Base-by-base conservation (phyloP, 2,113 vertebrate species). In the Echinops telfairi region DNA sequence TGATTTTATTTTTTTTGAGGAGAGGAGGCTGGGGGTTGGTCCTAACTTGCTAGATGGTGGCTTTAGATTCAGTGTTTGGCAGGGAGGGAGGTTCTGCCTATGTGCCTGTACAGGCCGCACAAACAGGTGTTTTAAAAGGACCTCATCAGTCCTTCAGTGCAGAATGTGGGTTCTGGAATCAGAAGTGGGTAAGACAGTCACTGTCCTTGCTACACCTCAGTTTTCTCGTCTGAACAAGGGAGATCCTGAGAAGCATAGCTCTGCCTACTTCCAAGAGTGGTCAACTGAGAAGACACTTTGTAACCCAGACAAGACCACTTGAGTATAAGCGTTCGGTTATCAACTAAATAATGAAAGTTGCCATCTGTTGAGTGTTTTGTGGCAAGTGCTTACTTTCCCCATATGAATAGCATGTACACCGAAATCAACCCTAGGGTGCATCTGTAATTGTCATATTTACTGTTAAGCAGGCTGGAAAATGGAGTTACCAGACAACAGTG, bases 301-400 rank as follows among this genome's bases (percentile, higher is more conserved):
- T 82, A 89, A 89, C 70, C 29, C 60, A 94, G 71, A 84, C 93
- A 93, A 38, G 33, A 71, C 71, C 70, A 8, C 40, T 94, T 75
- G 57, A 82, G 53, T 62, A 62, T 31, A 75, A 27, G 15, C 78
- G n/a, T 36, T 85, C 76, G 83, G 43, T 81, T 77, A 84, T 23
- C 29, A 88, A 58, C 29, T 31, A 89, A 82, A 68, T 4, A 66
- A 84, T 33, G 31, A 86, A 38, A 79, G 29, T 31, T 83, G 47
- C 80, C 10, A 66, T 70, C 86, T 58, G 12, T 60, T 86, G 43
- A 78, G 29, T 53, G n/a, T 79, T 86, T 58, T n/a, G 75, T 64
- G 27, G 27, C 17, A 86, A 75, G n/a, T 77, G 86, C 31, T 78
- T 90, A 33, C 4, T 80, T 81, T 83, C 86, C 73, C 20, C 58